Evolutionary conservation across 2,113 vertebrate genomes (phyloP), one percentile per base, ranked within the genome.

Genomic region (Acanthisitta chloris): DNA sequence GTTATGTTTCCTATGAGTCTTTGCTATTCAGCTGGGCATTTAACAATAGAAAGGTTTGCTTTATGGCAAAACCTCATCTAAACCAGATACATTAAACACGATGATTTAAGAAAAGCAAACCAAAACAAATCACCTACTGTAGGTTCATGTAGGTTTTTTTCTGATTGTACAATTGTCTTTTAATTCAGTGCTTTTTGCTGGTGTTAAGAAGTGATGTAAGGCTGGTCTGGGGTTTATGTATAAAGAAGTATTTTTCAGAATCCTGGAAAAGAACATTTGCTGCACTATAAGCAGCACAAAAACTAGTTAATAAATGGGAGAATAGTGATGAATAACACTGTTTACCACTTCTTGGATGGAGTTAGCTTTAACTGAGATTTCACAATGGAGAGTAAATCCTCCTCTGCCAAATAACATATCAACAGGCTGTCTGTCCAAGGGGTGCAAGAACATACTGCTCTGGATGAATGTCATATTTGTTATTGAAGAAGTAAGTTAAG

Each of bases 271-370:
- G 81, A 94, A 81, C 43, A 65, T 94, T 96, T 96, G 34, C 42
- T 86, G 72, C 71, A 65, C 59, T 94, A 66, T 87, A 94, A 95
- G 91, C 15, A 90, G 61, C 58, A 96, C 59, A 95, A 94, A 95
- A 86, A 18, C 76, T 88, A 76, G 69, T 95, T 90, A 95, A 83
- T 81, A 95, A 88, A 59, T 78, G 36, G 58, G n/a, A 85, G 29
- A 94, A 88, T 34, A 66, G 15, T 64, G 62, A 84, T 94, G 80
- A 95, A 95, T 92, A 92, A 92, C 91, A 33, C 72, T 90, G 76
- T 92, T 96, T 93, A 88, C 52, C 76, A 82, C 64, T 85, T 95
- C 45, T 96, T 91, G 80, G 95, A 94, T 80, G 24, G 45, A 86
- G 21, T 86, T 90, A 83, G 46, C 10, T 92, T 97, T 95, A 85